These are phyloP conservation scores for Drosophila leontia DNA, from an alignment of 1,140 invertebrate species.

Conservation along the genomic window DNA sequence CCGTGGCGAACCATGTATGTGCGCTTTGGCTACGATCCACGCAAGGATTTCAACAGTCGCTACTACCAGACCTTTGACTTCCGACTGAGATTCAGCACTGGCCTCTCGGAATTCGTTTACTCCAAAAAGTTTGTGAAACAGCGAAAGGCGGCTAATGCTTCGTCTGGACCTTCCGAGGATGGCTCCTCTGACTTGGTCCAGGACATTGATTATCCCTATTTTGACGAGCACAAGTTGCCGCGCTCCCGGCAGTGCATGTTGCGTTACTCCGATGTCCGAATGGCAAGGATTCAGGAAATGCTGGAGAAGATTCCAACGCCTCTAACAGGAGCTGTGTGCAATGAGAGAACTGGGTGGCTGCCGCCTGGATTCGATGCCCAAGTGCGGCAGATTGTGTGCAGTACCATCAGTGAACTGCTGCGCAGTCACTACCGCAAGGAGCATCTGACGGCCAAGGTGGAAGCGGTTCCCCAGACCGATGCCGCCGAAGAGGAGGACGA, in stretches of 20 bases:
- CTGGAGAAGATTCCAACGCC: slow-evolving; percentile 89
- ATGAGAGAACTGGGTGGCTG: slow-evolving; percentile 91
- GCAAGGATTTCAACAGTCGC: slow-evolving; percentile 90
- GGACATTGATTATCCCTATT: slow-evolving; percentile 79
- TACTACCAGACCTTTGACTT: slow-evolving; percentile 95
- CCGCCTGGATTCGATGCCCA: slow-evolving; percentile 89
- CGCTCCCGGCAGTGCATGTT: slow-evolving; percentile 78
- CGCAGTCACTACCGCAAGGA: slow-evolving; percentile 85
- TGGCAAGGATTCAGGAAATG: slow-evolving; percentile 93
- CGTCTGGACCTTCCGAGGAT: slow-evolving; percentile 30
- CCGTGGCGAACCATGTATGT: slow-evolving; percentile 96
- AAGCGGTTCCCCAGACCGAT: slow-evolving; percentile 57
- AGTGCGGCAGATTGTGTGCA: slow-evolving; percentile 89
- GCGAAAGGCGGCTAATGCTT: slow-evolving; percentile 36
- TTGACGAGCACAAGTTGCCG: slow-evolving; percentile 76
- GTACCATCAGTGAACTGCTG: slow-evolving; percentile 87
- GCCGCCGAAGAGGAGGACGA: slow-evolving; percentile 60
- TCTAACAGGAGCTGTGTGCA: slow-evolving; percentile 88
- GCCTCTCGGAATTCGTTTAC: slow-evolving; percentile 78
- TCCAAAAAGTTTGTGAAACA: slow-evolving; percentile 64
- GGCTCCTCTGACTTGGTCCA: slow-evolving; percentile 60
- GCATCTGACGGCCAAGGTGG: slow-evolving; percentile 67
- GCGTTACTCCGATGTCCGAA: slow-evolving; percentile 92
- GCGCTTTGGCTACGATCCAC: slow-evolving; percentile 94
- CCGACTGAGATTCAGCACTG: slow-evolving; percentile 87